Base-by-base conservation (phyloP, 2,113 vertebrate genomes). In the Lepisosteus oculatus region DNA sequence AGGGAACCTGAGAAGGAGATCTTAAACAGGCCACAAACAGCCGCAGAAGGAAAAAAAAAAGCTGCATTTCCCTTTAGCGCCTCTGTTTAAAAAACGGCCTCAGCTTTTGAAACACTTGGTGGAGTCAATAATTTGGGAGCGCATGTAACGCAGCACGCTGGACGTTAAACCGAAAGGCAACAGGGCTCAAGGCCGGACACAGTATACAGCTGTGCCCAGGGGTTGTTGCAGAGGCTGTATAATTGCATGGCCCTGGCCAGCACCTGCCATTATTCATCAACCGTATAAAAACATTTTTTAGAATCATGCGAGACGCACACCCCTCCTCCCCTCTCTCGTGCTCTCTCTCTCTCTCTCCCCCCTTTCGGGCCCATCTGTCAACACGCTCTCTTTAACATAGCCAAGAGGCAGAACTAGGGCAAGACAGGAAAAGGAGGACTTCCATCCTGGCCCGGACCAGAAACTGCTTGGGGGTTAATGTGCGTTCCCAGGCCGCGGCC, bases 251-350 rank as follows among this genome's bases (percentile, higher is more conserved):
- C 80, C 84, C 81, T 47, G 68, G 78, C 83, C 78, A 77, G 75
- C 86, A 89, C 81, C 86, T 88, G 85, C 86, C 83, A 84, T 87
- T 79, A 88, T 76, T 87, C 88, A 85, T 86, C 81, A 76, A 78
- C 75, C 68, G 71, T 84, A 85, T 82, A 76, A 89, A 90, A 90
- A 91, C 80, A 87, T 87, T 93, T 29, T 90, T 86, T 78, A 82
- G 84, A 84, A 76, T 54, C 77, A 80, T 69, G 62, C 73, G 63
- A 74, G 72, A 42, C 78, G 41, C 80, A 77, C 80, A 81, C 75
- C 64, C 83, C 83, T 44, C 8, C 14, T 3, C 8, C 74, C 42
- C 55, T 3, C 55, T 43, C 45, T 15, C 84, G 72, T 83, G 80
- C 85, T 81, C 76, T 57, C 87, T 87, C 81, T 76, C 77, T 43